Conservation (phyloP, 2,888 invertebrate species). For the Pasiphila rectangulata region DNA sequence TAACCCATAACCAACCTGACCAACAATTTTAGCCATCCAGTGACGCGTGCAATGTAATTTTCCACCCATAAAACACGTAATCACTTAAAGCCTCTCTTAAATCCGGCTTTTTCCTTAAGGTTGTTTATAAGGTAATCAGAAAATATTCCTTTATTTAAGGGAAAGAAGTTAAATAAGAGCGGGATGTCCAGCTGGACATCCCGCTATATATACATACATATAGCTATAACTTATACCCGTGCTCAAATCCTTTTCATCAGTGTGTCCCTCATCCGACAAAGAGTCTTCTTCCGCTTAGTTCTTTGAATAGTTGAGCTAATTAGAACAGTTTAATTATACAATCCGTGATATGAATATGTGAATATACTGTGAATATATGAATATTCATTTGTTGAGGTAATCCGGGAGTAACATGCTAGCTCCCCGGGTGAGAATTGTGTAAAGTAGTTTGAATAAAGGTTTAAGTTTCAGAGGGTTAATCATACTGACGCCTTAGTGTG, state of each 20-base stretch:
- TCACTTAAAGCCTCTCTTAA: too few species aligned
- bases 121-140: too few species aligned
- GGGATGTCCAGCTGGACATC: too few species aligned
- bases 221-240: too few species aligned
- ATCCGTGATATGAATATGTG: slow-evolving; percentile 12
- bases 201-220: too few species aligned
- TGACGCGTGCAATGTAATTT: too few species aligned
- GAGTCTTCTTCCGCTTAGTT: slow-evolving; percentile 7
- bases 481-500: neutral
- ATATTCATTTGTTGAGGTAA: slow-evolving; percentile 15
- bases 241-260: neutral
- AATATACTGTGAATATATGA: slow-evolving; percentile 12
- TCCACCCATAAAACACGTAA: too few species aligned
- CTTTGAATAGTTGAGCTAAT: slow-evolving; percentile 19
- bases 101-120: too few species aligned
- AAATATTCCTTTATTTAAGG: too few species aligned
- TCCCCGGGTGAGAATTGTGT: neutral
- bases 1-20: too few species aligned
- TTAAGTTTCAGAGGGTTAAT: neutral
- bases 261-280: neutral
- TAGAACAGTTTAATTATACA: slow-evolving; percentile 16
- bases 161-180: too few species aligned
- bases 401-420: slow-evolving; percentile 10
- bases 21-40: too few species aligned
- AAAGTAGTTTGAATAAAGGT: slow-evolving; percentile 1